These are phyloP conservation scores for Mythimna vitellina DNA, from an alignment of 2,888 invertebrate genomes.

Conservation along the genomic window DNA sequence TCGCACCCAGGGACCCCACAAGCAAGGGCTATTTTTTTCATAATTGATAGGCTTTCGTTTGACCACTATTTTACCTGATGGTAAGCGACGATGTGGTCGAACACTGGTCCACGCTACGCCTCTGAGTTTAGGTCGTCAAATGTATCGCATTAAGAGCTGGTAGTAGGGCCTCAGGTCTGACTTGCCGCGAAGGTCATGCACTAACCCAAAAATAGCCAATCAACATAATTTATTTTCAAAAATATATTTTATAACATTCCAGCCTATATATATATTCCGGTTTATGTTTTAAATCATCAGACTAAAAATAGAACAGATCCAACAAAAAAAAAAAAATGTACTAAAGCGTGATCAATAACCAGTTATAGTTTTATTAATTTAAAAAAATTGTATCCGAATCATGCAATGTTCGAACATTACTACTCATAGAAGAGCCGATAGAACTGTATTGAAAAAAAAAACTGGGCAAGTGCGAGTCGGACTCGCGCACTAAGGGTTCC, in stretches of 20 bases:
- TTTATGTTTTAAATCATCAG: not conserved
- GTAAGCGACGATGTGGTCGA: too few relatives aligned
- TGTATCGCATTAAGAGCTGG: too few relatives aligned
- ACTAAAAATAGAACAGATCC: not conserved
- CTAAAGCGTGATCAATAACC: conserved; percentile 10
- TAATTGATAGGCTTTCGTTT: too few relatives aligned
- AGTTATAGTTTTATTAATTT: not conserved
- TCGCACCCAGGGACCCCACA: too few relatives aligned
- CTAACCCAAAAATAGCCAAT: not conserved
- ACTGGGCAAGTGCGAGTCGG: too few relatives aligned
- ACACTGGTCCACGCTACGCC: too few relatives aligned
- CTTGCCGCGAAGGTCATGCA: not conserved
- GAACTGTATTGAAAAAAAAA: not conserved
- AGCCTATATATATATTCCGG: conserved; percentile 3
- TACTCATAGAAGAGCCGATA: not conserved
- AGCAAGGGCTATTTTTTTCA: too few relatives aligned
- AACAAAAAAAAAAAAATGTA: conserved; percentile 18
- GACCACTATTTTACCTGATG: too few relatives aligned
- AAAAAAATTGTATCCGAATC: conserved; percentile 11
- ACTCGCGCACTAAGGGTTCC: too few relatives aligned
- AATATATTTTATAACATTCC: not conserved
- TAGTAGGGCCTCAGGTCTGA: too few relatives aligned
- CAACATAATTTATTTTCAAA: not conserved
- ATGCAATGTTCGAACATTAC: not conserved
- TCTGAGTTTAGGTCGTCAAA: too few relatives aligned